These are phyloP conservation scores for Cossypha polioptera DNA, from an alignment of 2,797 vertebrate species.

Conservation along the genomic window DNA sequence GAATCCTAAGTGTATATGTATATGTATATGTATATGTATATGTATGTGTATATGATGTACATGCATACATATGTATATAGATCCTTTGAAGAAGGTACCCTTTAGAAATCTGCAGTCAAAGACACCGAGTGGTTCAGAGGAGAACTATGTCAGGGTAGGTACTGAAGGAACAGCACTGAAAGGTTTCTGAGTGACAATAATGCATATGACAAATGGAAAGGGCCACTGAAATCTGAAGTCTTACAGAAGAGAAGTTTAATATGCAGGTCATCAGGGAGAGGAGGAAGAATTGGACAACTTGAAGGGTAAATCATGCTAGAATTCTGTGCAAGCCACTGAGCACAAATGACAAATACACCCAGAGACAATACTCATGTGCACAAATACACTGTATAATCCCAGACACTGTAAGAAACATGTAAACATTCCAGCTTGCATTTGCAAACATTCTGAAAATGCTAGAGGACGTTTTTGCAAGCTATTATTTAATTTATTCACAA, in stretches of 20 bases:
- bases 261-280: slow-evolving; percentile 58
- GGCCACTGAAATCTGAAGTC: slow-evolving; percentile 55
- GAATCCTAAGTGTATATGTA: not conserved
- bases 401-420: slow-evolving; percentile 70
- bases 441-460: slow-evolving; percentile 62
- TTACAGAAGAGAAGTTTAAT: slow-evolving; percentile 66
- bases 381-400: slow-evolving; percentile 46
- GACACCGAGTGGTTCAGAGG: not conserved
- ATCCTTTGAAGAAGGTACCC: not conserved
- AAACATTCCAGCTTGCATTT: slow-evolving; percentile 65
- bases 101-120: slow-evolving; percentile 9
- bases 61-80: not conserved
- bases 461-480: slow-evolving; percentile 65
- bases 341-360: slow-evolving; percentile 64
- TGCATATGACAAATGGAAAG: slow-evolving; percentile 56
- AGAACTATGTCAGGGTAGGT: not conserved
- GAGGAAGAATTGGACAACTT: slow-evolving; percentile 62
- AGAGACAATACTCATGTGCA: slow-evolving; percentile 56
- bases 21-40: too few relatives aligned
- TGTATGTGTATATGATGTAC: not conserved
- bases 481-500: slow-evolving; percentile 68
- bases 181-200: slow-evolving; percentile 62
- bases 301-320: slow-evolving; percentile 66
- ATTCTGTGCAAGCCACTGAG: slow-evolving; percentile 57
- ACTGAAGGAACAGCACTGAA: slow-evolving; percentile 9